phyloP scores from a whole-genome alignment of 2,113 vertebrate species.

The Xenopus tropicalis region UCB_Xtro_10.0 CM004444.2:91506001-91506500 shows the following conservation, averaged over 20 bases:
- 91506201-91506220: slow-evolving; percentile 13
- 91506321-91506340: slow-evolving; percentile 42
- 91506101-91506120: slow-evolving; percentile 5
- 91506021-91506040: too few species aligned
- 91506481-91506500: slow-evolving; percentile 86
- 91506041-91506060: too few species aligned
- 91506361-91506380: slow-evolving; percentile 86
- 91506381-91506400: slow-evolving; percentile 91
- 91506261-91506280: slow-evolving; percentile 22
- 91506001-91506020: too few species aligned
- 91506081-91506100: background rate
- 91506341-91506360: slow-evolving; percentile 83
- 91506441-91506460: slow-evolving; percentile 88
- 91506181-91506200: slow-evolving; percentile 12
- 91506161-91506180: slow-evolving; percentile 16
- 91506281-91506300: slow-evolving; percentile 25
- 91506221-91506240: slow-evolving; percentile 24
- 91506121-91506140: too few species aligned
- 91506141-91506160: slow-evolving; percentile 18
- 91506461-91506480: slow-evolving; percentile 82
- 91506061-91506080: too few species aligned
- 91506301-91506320: slow-evolving; percentile 33
- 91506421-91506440: slow-evolving; percentile 77
- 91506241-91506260: slow-evolving; percentile 22
- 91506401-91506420: slow-evolving; percentile 84